Conservation (phyloP, 1,140 invertebrate genomes). For the Episyrphus balteatus region DNA sequence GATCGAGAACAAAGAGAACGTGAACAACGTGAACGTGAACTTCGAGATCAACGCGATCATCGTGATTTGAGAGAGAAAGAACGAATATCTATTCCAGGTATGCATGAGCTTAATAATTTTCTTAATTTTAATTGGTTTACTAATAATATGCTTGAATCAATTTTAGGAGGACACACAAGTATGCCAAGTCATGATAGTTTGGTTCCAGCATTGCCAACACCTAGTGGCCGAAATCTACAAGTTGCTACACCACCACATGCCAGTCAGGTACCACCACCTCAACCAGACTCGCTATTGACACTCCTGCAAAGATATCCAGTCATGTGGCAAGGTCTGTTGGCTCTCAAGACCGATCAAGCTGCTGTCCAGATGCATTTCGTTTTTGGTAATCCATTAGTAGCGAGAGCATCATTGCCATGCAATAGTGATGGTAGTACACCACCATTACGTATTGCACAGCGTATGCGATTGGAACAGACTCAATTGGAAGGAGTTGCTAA, state of each 20-base stretch:
- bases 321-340: constrained; percentile 92
- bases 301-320: constrained; percentile 78
- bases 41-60: constrained; percentile 13
- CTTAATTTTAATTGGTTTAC: neutral
- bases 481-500: constrained; percentile 91
- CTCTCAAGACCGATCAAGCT: constrained; percentile 90
- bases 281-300: constrained; percentile 67
- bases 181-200: constrained; percentile 8
- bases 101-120: neutral
- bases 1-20: constrained; percentile 11
- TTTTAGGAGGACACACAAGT: constrained; percentile 15
- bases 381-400: constrained; percentile 80
- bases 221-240: constrained; percentile 42
- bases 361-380: constrained; percentile 98
- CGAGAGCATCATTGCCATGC: constrained; percentile 67
- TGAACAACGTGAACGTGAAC: constrained; percentile 25
- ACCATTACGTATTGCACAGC: constrained; percentile 82
- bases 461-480: constrained; percentile 88
- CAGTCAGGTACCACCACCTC: constrained; percentile 59
- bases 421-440: constrained; percentile 69
- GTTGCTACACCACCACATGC: constrained; percentile 58
- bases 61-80: constrained; percentile 8
- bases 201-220: constrained; percentile 9
- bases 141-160: neutral
- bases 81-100: constrained; percentile 10